Base-by-base conservation (phyloP, 2,797 vertebrate species). In the Acanthiza pusilla region DNA sequence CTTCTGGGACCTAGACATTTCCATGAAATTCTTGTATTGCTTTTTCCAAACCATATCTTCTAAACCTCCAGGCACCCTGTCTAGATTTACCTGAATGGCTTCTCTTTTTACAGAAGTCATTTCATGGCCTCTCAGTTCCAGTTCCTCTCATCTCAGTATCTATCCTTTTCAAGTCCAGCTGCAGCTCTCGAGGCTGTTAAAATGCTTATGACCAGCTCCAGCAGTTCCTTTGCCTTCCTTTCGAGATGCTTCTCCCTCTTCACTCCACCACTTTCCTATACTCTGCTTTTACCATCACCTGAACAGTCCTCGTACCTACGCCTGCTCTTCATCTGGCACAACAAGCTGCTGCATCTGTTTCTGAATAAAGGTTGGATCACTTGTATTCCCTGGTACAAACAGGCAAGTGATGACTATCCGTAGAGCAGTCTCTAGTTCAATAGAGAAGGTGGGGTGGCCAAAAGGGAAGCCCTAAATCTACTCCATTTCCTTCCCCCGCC, bases 31-130 rank as follows among this genome's bases (percentile, higher is more conserved):
- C 50, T 48, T 66, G 25, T 53, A 63, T 38, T 55, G 48, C 26
- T 94, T 88, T 88, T 65, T 29, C 32, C 73, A 91, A 85, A 65
- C 36, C 17, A 11, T 32, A 61, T 21, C 29, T 91, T 87, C 55
- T 55, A 36, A 83, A 25, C 15, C n/a, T 77, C 43, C 27, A 72
- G 68, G 38, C 34, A 67, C 30, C 15, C 7, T 47, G 15, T 71
- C 60, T 66, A 27, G 45, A 75, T 94, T 70, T 38, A 50, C n/a
- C 51, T 50, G 29, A 87, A 81, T 45, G 17, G 32, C 38, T 90
- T 85, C 34, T 81, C 47, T 58, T 62, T 93, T 75, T 80, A 51
- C 25, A 5, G 27, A 51, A 53, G 17, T 68, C 1, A 50, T 18
- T 90, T 81, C 16, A 51, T 54, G 48, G 36, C 54, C 21, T 34